phyloP scores from a whole-genome alignment of 2,797 vertebrate genomes.

The Spinibarbus caldwelli region DNA sequence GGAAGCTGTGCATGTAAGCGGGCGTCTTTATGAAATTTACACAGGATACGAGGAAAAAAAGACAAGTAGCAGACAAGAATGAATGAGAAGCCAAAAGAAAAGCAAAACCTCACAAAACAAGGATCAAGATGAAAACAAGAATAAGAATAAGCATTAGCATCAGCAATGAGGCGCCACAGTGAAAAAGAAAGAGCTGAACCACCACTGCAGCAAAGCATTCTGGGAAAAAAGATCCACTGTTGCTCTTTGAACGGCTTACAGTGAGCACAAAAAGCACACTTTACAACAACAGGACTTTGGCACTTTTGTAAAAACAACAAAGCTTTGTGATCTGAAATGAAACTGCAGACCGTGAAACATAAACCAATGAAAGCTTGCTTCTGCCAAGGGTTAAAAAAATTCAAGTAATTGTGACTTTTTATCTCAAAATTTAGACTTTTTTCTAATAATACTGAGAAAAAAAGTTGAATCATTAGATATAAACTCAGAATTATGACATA shows the following conservation, averaged over 20 bases:
- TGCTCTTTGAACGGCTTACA: constrained; percentile 33
- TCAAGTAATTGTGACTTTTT: neutral
- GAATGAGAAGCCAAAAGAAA: constrained; percentile 63
- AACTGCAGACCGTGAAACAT: neutral
- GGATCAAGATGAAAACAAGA: constrained; percentile 67
- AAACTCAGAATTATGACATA: neutral
- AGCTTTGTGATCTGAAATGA: constrained; percentile 33
- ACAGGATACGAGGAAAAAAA: constrained; percentile 71
- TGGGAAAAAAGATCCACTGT: constrained; percentile 63
- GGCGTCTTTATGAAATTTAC: constrained; percentile 86
- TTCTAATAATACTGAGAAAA: neutral
- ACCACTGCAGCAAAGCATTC: constrained; percentile 63
- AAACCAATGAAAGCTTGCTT: neutral
- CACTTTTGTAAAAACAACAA: constrained; percentile 36
- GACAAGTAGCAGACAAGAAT: constrained; percentile 72
- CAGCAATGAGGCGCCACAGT: constrained; percentile 67
- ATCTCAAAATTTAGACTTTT: neutral
- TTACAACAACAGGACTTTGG: constrained; percentile 35
- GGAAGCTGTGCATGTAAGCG: constrained; percentile 85
- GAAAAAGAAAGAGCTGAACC: constrained; percentile 74
- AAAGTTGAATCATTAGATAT: no score
- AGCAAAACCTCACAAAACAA: constrained; percentile 58
- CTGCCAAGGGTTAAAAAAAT: neutral
- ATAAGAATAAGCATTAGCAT: constrained; percentile 52
- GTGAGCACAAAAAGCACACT: constrained; percentile 32